A percentile compares a stretch with the other conserved stretches of the same genome.
Evolutionary conservation across 2,797 vertebrate genomes (phyloP).

Genomic region (Pangasius djambal): DNA sequence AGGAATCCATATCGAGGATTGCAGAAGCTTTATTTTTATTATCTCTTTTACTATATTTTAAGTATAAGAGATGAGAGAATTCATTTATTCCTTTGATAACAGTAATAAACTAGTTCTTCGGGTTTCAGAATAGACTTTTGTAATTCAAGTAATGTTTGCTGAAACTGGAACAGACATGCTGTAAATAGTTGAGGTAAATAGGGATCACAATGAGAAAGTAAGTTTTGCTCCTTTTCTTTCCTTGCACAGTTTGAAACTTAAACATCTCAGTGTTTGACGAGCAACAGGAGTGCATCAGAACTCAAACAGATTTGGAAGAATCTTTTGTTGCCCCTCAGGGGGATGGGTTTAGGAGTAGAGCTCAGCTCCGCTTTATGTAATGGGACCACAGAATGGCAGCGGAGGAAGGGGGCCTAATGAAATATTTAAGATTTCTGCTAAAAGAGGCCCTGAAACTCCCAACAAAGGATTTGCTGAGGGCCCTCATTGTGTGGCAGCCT

Average conservation of each 20-base stretch:
- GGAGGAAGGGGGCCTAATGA: conserved; percentile 78
- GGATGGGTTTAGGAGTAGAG: conserved; percentile 60
- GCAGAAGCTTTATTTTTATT: no score
- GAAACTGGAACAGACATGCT: conserved; percentile 2
- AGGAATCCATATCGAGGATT: conserved; percentile 81
- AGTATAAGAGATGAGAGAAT: not conserved
- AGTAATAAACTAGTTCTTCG: conserved; percentile 5
- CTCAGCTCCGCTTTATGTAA: conserved; percentile 69
- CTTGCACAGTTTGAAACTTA: conserved; percentile 65
- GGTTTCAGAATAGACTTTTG: not conserved
- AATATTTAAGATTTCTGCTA: conserved; percentile 87
- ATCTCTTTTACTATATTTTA: no score
- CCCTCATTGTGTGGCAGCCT: conserved; percentile 74
- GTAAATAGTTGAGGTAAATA: conserved; percentile 31
- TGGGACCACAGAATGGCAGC: conserved; percentile 67
- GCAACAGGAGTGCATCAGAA: conserved; percentile 68
- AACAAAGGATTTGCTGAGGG: conserved; percentile 81
- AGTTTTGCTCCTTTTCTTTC: conserved; percentile 45
- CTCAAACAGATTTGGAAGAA: conserved; percentile 70
- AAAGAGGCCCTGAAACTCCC: conserved; percentile 78
- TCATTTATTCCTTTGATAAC: conserved; percentile 14
- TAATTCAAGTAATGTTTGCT: conserved; percentile 1
- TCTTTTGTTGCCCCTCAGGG: conserved; percentile 74
- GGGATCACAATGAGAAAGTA: conserved; percentile 49
- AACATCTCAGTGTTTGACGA: conserved; percentile 67